Base-by-base conservation (phyloP, 2,888 invertebrate species). In the Nomada ferruginata region DNA sequence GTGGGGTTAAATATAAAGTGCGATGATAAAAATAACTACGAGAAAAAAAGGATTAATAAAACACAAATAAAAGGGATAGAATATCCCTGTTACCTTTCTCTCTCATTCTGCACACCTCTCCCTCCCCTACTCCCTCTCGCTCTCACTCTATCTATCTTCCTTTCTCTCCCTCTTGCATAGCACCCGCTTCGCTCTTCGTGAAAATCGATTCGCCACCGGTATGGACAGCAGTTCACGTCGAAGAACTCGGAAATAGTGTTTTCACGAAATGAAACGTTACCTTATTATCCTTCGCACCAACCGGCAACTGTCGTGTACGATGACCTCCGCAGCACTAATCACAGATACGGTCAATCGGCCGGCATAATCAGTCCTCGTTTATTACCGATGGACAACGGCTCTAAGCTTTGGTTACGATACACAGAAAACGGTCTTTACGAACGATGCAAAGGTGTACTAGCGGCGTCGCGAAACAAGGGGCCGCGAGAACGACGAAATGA, bases 131-230 rank as follows among this genome's bases (percentile, higher is more conserved):
- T 73, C 76, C 18, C 75, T 72, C 42, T 68, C 68, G 55, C 69
- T 59, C 77, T 52, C 80, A 1, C 7, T 7, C 36, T 36, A 7
- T 29, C 29, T 44, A 47, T 23, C 53, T 44, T 13, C 4, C n/a
- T 18, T 36, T 20, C 75, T 73, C 57, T 70, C 72, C 53, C 71
- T 64, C 79, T 55, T 80, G 73, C 69, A 15, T 63, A 63, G 60
- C 78, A 76, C 66, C 78, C 79, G 78, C 60, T 72, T 74, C 73
- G 60, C 81, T 81, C 76, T 77, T 77, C 82, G 57, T 68, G 82
- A 86, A 86, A 88, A 88, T 88, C 88, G 88, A 88, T 88, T 64
- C 85, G 82, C 82, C 65, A 84, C 82, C 86, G 81, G 87, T 82
- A 85, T 83, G 84, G 84, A 87, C 85, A 80, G 66, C 76, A 82